Evolutionary conservation across 2,888 invertebrate genomes (phyloP).

Genomic region (Syrista parreyssii): DNA sequence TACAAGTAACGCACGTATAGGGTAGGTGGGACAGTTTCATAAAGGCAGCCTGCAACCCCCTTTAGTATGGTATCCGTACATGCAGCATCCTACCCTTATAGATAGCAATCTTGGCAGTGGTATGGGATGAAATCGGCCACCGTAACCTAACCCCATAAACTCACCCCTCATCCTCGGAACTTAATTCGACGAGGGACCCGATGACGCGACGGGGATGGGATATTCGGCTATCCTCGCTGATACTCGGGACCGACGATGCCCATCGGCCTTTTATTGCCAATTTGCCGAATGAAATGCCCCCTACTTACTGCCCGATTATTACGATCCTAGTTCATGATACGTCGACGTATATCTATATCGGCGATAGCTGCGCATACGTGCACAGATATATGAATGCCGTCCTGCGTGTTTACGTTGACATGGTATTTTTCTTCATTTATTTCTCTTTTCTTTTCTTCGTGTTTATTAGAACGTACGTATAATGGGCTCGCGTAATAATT

Average conservation of each 20-base stretch:
- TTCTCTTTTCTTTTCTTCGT: not conserved
- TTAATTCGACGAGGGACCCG: constrained; percentile 56
- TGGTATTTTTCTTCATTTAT: not conserved
- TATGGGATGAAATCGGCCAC: constrained; percentile 52
- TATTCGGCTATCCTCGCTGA: not conserved
- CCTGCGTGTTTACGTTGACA: not conserved
- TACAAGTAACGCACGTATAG: not conserved
- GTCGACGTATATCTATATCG: constrained; percentile 10
- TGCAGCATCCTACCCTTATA: constrained; percentile 27
- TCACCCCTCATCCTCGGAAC: constrained; percentile 42
- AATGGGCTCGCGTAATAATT: not conserved
- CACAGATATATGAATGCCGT: not conserved
- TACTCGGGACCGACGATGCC: constrained; percentile 40
- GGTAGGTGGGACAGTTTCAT: not conserved
- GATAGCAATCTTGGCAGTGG: constrained; percentile 55
- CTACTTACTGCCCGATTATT: constrained; percentile 56
- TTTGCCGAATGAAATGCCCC: constrained; percentile 65
- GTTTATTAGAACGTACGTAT: not conserved
- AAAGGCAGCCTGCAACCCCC: not conserved
- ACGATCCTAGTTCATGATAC: constrained; percentile 27
- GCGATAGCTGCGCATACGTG: not conserved
- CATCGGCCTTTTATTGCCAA: constrained; percentile 64
- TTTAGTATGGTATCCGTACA: constrained; percentile 26
- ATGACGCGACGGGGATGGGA: constrained; percentile 29
- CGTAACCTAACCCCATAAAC: constrained; percentile 57